phyloP scores from a whole-genome alignment of 1,140 invertebrate species.

The Eriocheir sinensis region DNA sequence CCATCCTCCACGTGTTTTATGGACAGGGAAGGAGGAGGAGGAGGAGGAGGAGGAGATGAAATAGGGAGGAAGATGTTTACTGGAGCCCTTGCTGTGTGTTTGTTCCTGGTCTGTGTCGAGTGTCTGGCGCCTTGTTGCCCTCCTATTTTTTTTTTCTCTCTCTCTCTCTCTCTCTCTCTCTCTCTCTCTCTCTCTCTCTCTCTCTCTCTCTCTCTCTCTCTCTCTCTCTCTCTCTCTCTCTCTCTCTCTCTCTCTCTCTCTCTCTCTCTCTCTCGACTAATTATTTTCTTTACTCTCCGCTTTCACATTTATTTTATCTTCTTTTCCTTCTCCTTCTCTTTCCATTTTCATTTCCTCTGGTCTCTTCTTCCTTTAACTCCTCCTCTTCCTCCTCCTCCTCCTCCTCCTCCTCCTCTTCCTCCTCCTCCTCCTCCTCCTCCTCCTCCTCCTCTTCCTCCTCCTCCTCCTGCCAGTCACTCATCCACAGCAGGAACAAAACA shows the following conservation, averaged over 20 bases:
- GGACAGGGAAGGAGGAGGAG: no score
- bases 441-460: no score
- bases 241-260: not conserved
- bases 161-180: constrained; percentile 22
- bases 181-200: constrained; percentile 3
- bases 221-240: not conserved
- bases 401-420: no score
- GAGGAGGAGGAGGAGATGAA: not conserved
- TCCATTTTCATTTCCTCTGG: no score
- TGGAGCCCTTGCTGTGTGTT: not conserved
- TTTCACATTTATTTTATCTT: not conserved
- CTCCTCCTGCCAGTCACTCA: no score
- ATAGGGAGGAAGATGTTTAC: not conserved
- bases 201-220: constrained; percentile 22
- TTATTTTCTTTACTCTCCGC: no score
- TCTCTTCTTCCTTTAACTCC: no score
- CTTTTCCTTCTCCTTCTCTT: no score
- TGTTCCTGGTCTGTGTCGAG: not conserved
- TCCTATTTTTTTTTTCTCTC: no score
- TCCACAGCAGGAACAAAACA: not conserved
- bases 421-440: no score
- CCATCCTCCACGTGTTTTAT: no score
- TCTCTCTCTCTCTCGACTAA: not conserved
- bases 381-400: no score
- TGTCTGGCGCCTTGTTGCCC: not conserved